Evolutionary conservation across 2,797 vertebrate genomes (phyloP).

Genomic region (Eptatretus atami): DNA sequence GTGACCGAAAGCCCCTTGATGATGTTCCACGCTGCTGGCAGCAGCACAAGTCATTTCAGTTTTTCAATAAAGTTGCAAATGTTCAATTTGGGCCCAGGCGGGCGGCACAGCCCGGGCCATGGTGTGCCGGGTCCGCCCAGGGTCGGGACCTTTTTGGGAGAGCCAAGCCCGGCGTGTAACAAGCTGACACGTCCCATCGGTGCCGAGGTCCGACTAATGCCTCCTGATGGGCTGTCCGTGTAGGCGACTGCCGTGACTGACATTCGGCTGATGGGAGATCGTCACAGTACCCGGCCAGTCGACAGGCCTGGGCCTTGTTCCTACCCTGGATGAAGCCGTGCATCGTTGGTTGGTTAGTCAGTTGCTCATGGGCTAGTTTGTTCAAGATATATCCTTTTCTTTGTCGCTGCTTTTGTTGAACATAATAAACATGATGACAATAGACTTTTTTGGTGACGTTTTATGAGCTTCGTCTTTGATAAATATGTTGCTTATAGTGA

Average conservation of each 20-base stretch:
- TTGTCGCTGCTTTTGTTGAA: too few species aligned
- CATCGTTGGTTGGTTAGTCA: too few species aligned
- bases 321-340: too few species aligned
- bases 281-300: too few species aligned
- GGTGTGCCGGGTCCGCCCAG: neutral
- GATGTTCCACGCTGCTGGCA: neutral
- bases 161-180: neutral
- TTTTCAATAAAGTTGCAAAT: constrained; percentile 6
- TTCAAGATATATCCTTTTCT: too few species aligned
- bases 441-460: too few species aligned
- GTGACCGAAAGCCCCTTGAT: neutral
- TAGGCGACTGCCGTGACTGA: neutral
- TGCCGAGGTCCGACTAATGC: neutral
- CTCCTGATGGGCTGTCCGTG: constrained; percentile 5
- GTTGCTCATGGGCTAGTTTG: too few species aligned
- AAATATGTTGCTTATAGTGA: too few species aligned
- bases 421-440: too few species aligned
- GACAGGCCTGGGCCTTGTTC: too few species aligned
- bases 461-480: too few species aligned
- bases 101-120: neutral
- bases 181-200: constrained; percentile 1
- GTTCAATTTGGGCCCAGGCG: constrained; percentile 1
- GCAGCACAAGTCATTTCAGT: constrained; percentile 4
- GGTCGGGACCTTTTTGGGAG: neutral
- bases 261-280: too few species aligned